Base-by-base conservation (phyloP, 2,113 vertebrate genomes). In the Phalacrocorax brasilianus region DNA sequence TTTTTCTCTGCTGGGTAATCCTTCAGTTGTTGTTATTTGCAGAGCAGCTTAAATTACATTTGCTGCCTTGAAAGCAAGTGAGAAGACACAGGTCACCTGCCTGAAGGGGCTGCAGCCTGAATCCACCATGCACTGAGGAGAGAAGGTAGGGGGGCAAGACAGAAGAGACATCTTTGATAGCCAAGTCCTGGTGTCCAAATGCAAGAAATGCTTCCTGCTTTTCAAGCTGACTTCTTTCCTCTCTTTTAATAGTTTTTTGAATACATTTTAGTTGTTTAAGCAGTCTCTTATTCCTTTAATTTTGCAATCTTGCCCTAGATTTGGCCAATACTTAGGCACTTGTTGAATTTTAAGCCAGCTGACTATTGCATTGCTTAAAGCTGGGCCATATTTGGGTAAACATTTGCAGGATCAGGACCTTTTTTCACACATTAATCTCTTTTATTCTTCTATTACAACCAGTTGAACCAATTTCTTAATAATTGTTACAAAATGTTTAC, bases 11-110 rank as follows among this genome's bases (percentile, higher is more conserved):
- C 33, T 91, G 56, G n/a, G 32, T 70, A 88, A 90, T 94, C 38
- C 49, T 76, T 96, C 84, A 76, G 55, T 20, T 88, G 23, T n/a
- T 87, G 24, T 73, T 95, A 71, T 74, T 94, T 80, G 71, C n/a
- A 52, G 7, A 67, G 28, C 16, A 93, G 13, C 26, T 35, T 50
- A 74, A 88, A 94, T 74, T 42, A 63, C 63, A 23, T 68, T 68
- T 76, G 4, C 45, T 91, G 50, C 55, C 58, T 91, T 63, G 21
- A 14, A 81, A 94, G n/a, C 8, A 59, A 53, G 27, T 22, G 38
- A 80, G 55, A 84, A 65, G 85, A 35, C 2, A 11, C 2, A 11
- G 27, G 27, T 88, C 40, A 78, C 26, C 33, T 52, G 35, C 27
- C 44, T 23, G n/a, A 38, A 81, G 32, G 28, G 27, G 8, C n/a